These are phyloP conservation scores for Phycodurus eques DNA, from an alignment of 2,113 vertebrate species.

Conservation along the genomic window DNA sequence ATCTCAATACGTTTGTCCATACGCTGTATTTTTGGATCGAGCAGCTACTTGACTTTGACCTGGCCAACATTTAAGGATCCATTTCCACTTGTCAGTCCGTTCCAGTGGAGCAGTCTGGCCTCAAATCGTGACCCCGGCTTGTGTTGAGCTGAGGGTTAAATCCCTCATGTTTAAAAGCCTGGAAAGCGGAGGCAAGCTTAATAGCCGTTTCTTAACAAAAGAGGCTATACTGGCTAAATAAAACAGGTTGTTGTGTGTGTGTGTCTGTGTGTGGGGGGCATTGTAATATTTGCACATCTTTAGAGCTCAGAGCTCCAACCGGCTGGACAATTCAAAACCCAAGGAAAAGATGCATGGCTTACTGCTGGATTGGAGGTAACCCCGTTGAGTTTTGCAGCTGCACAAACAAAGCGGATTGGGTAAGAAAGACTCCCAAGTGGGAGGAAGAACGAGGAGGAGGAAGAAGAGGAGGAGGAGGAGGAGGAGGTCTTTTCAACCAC, in stretches of 20 bases:
- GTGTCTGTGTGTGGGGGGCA: neutral
- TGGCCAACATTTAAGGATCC: conserved; percentile 18
- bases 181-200: conserved; percentile 25
- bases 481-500: conserved; percentile 34
- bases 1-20: neutral
- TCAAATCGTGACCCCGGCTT: conserved; percentile 44
- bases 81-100: conserved; percentile 35
- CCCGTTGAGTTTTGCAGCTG: conserved; percentile 69
- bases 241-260: neutral
- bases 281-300: conserved; percentile 18
- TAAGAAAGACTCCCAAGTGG: conserved; percentile 64
- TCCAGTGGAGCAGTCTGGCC: conserved; percentile 53
- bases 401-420: conserved; percentile 71
- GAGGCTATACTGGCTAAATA: neutral
- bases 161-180: conserved; percentile 32
- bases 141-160: conserved; percentile 40
- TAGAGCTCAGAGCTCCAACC: conserved; percentile 10
- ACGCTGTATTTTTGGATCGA: conserved; percentile 6
- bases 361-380: conserved; percentile 53
- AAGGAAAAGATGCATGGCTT: conserved; percentile 43
- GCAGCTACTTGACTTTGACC: conserved; percentile 46
- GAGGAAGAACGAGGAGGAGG: conserved; percentile 32
- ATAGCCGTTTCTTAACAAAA: conserved; percentile 29
- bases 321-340: conserved; percentile 44
- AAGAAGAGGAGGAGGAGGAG: conserved; percentile 28